Conservation (phyloP, 2,888 invertebrate species). For the Amitus sp. region DNA sequence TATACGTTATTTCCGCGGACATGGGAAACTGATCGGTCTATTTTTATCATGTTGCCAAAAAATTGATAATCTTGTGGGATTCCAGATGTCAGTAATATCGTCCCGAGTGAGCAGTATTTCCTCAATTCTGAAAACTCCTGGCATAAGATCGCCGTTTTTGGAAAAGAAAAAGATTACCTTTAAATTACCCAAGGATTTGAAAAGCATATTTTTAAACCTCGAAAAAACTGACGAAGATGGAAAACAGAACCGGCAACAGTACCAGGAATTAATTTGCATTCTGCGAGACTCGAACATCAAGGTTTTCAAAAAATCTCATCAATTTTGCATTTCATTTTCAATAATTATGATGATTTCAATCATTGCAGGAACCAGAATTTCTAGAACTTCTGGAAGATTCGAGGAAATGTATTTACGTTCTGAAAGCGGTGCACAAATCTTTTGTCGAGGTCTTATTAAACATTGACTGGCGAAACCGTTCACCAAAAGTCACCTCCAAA, state of each 20-base stretch:
- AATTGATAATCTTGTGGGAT: background rate
- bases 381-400: slow-evolving; percentile 69
- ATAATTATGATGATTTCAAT: background rate
- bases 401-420: slow-evolving; percentile 69
- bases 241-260: slow-evolving; percentile 64
- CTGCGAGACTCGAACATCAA: slow-evolving; percentile 67
- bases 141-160: slow-evolving; percentile 49
- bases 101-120: slow-evolving; percentile 56
- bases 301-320: no score
- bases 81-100: slow-evolving; percentile 61
- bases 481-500: slow-evolving; percentile 66
- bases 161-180: slow-evolving; percentile 62
- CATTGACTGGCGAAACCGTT: slow-evolving; percentile 70
- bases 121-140: slow-evolving; percentile 56
- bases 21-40: background rate
- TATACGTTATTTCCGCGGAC: no score
- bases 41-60: no score
- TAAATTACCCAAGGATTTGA: slow-evolving; percentile 67
- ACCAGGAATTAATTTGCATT: slow-evolving; percentile 68
- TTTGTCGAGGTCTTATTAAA: slow-evolving; percentile 72
- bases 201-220: slow-evolving; percentile 66
- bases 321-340: background rate
- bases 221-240: no score
- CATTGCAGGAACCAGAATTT: slow-evolving; percentile 70
- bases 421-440: slow-evolving; percentile 69